Conservation (phyloP, 2,797 vertebrate genomes). For the Schizopygopsis malacanthus region DNA sequence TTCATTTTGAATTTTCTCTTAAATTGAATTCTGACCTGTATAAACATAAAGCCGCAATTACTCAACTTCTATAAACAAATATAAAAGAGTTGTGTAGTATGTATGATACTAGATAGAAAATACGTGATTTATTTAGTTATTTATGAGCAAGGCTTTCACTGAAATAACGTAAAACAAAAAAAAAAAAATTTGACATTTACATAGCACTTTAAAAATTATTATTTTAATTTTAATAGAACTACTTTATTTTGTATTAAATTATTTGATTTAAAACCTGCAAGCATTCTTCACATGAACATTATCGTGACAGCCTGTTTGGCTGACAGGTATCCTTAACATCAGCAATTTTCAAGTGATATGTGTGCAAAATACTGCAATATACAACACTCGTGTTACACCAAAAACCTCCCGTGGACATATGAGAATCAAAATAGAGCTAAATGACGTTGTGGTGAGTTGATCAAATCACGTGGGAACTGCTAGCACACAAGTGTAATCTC, state of each 20-base stretch:
- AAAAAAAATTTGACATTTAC: neutral
- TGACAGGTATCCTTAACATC: neutral
- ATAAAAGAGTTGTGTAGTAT: no score
- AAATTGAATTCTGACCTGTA: neutral
- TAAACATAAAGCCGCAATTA: neutral
- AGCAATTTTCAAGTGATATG: neutral
- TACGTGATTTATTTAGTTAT: neutral
- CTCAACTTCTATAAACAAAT: neutral
- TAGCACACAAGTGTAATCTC: neutral
- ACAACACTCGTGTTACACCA: neutral
- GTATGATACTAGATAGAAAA: neutral
- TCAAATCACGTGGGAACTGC: neutral
- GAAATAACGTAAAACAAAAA: no score
- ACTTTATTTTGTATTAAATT: neutral
- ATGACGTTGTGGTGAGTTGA: neutral
- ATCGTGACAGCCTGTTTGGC: neutral
- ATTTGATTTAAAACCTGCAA: neutral
- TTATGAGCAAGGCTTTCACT: neutral
- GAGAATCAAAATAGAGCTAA: neutral
- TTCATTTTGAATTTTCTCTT: neutral
- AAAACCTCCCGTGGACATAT: neutral
- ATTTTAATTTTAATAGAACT: neutral
- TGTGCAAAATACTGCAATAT: neutral
- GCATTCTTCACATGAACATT: neutral
- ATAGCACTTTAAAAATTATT: neutral